Conservation (phyloP, 2,113 vertebrate genomes). For the Athene cunicularia region DNA sequence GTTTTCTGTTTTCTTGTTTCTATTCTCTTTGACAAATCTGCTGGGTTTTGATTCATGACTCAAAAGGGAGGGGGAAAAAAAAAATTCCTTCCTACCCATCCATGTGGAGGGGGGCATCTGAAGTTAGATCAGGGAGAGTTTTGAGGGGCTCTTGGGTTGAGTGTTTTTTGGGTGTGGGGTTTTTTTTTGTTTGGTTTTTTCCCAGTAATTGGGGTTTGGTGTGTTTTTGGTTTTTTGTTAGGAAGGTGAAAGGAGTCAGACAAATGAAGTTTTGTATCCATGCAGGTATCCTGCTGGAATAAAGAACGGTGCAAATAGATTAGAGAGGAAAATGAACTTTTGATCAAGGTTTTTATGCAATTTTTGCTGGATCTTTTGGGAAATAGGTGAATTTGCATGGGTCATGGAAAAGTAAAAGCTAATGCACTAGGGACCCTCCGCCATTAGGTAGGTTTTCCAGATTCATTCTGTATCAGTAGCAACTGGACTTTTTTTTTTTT, state of each 20-base stretch:
- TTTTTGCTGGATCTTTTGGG: not conserved
- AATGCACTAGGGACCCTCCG: not conserved
- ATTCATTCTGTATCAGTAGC: not conserved
- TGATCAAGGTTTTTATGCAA: accelerated
- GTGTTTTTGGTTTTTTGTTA: not conserved
- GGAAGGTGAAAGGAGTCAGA: not conserved
- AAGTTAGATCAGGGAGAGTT: not conserved
- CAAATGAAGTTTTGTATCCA: not conserved
- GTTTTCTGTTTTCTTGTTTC: not conserved
- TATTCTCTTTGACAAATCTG: not conserved
- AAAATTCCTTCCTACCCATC: not conserved
- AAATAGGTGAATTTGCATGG: not conserved
- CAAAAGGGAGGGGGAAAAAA: not conserved
- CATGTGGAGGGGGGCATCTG: not conserved
- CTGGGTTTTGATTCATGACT: not conserved
- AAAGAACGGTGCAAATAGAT: not conserved
- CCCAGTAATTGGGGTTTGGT: not conserved
- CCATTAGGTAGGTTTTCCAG: not conserved
- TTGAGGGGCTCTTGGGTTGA: not conserved
- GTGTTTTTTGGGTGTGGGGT: too few species aligned
- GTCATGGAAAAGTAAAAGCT: not conserved
- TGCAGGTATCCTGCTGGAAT: not conserved
- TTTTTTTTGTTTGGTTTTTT: not conserved
- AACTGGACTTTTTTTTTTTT: not conserved
- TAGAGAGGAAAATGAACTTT: not conserved